These are phyloP conservation scores for Silurus asotus DNA, from an alignment of 2,113 vertebrate species.

Conservation along the genomic window DNA sequence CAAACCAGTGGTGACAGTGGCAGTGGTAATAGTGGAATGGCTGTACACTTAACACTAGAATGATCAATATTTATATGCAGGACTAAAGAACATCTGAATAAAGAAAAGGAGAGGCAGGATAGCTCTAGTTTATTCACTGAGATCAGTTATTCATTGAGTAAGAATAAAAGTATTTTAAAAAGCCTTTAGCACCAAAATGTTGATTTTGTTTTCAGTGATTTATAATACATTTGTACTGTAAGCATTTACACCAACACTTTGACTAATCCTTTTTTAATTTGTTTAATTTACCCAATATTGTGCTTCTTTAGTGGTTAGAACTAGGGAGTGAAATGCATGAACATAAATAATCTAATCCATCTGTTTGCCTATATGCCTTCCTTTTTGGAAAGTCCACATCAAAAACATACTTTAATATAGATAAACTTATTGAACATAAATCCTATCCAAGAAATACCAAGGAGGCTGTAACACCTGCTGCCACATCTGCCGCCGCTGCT, in stretches of 20 bases:
- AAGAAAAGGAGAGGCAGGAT: neutral
- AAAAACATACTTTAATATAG: conserved; percentile 71
- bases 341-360: conserved; percentile 51
- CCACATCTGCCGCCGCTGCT: neutral
- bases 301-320: too few relatives aligned
- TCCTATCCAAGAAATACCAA: conserved; percentile 52
- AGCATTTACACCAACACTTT: too few relatives aligned
- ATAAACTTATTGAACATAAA: conserved; percentile 71
- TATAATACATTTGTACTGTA: too few relatives aligned
- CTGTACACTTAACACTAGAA: neutral
- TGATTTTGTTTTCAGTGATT: neutral
- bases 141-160: too few relatives aligned
- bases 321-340: neutral
- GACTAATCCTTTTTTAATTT: too few relatives aligned
- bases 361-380: conserved; percentile 55
- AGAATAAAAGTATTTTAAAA: neutral
- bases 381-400: conserved; percentile 58
- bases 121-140: neutral
- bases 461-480: conserved; percentile 29
- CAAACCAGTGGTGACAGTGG: too few relatives aligned
- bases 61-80: neutral
- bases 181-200: neutral
- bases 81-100: neutral
- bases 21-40: too few relatives aligned
- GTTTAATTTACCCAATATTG: too few relatives aligned